Conservation (phyloP, 2,113 vertebrate species). For the Triplophysa rosa region DNA sequence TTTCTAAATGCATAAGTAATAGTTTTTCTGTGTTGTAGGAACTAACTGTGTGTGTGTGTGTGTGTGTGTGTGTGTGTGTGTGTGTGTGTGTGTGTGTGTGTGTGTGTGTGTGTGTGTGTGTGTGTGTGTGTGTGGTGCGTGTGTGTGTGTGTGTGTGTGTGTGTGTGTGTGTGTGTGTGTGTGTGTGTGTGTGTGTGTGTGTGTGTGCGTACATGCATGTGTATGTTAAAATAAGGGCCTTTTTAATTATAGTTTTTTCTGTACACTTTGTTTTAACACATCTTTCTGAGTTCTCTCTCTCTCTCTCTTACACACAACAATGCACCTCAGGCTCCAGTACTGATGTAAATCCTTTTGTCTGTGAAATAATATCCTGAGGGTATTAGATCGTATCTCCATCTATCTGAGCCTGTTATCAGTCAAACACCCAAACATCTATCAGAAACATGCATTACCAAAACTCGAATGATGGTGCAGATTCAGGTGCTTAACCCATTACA, state of each 20-base stretch:
- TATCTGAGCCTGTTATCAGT: slow-evolving; percentile 18
- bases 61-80: not conserved
- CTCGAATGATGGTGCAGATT: not conserved
- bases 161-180: too few species aligned
- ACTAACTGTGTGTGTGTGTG: not conserved
- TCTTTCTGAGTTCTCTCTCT: not conserved
- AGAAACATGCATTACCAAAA: not conserved
- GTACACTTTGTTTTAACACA: slow-evolving; percentile 32
- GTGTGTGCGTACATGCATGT: too few species aligned
- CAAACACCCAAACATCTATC: slow-evolving; percentile 1
- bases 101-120: too few species aligned
- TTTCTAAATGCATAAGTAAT: slow-evolving; percentile 5
- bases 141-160: too few species aligned
- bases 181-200: too few species aligned
- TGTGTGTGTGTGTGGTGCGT: too few species aligned
- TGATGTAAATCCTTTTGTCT: slow-evolving; percentile 22
- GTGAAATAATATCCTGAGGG: slow-evolving; percentile 13
- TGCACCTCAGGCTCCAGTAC: slow-evolving; percentile 9
- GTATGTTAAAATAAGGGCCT: not conserved
- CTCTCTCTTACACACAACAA: slow-evolving; percentile 5
- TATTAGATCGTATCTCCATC: slow-evolving; percentile 23
- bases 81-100: not conserved
- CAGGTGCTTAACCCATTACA: not conserved
- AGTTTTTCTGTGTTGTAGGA: too few species aligned
- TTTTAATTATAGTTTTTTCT: slow-evolving; percentile 1